A percentile compares a stretch with the other conserved stretches of the same genome.
Conservation (phyloP, 2,113 vertebrate genomes). For the Labrus mixtus region DNA sequence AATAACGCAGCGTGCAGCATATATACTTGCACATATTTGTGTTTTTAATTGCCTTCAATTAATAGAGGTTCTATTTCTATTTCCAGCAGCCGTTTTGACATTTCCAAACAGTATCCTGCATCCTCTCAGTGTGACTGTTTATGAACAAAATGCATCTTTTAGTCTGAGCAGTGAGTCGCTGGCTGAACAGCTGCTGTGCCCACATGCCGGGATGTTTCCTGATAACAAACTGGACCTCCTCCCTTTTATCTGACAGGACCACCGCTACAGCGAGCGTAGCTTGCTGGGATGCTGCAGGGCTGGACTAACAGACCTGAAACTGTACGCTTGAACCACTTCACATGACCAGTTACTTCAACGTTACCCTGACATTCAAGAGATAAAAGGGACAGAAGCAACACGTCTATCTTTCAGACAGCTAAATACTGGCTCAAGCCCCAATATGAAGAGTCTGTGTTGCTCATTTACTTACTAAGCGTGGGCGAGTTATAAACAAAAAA, state of each 20-base stretch:
- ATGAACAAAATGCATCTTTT: constrained; percentile 30
- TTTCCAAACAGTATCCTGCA: not conserved
- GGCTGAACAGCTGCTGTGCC: constrained; percentile 50
- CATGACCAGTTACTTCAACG: not conserved
- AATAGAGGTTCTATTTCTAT: not conserved
- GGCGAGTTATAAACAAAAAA: too few species aligned
- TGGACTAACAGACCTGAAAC: not conserved
- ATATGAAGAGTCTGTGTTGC: too few species aligned
- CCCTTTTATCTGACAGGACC: constrained; percentile 29
- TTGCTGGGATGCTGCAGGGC: constrained; percentile 30
- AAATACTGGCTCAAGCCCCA: too few species aligned
- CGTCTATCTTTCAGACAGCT: too few species aligned
- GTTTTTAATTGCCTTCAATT: not conserved
- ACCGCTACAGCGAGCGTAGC: not conserved
- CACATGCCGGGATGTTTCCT: constrained; percentile 47
- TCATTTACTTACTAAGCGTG: too few species aligned
- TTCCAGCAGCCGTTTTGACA: not conserved
- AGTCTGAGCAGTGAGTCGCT: constrained; percentile 2
- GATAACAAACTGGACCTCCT: constrained; percentile 36
- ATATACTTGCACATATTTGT: not conserved
- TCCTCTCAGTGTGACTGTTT: not conserved
- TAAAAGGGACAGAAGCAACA: not conserved
- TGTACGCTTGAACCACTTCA: constrained; percentile 3
- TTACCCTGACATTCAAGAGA: not conserved
- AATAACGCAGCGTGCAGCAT: not conserved